A percentile compares a stretch with the other conserved stretches of the same genome.
Evolutionary conservation across 2,888 invertebrate genomes (phyloP).

Genomic region (Himalopsyche anomala): DNA sequence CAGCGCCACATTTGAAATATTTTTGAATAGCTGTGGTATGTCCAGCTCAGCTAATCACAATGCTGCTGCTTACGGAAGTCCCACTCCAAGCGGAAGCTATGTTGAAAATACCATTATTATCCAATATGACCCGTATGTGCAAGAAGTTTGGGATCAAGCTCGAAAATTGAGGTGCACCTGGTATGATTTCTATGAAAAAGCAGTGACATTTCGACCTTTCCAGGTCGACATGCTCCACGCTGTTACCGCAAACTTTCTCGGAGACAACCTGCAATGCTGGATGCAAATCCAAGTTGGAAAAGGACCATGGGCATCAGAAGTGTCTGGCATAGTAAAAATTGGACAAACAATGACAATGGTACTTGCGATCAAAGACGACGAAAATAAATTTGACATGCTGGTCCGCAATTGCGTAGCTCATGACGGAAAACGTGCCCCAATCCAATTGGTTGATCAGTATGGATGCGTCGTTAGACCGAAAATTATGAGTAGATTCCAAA

Average conservation of each 20-base stretch:
- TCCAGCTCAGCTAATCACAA: slow-evolving; percentile 94
- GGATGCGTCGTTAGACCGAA: slow-evolving; percentile 96
- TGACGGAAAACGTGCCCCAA: slow-evolving; percentile 94
- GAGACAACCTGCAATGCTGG: slow-evolving; percentile 97
- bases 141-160: slow-evolving; percentile 97
- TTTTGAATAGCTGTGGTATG: slow-evolving; percentile 95
- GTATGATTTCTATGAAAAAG: slow-evolving; percentile 97
- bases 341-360: slow-evolving; percentile 99
- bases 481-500: slow-evolving; percentile 97
- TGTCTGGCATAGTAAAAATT: slow-evolving; percentile 96
- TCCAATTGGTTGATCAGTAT: slow-evolving; percentile 94
- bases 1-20: slow-evolving; percentile 95
- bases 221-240: slow-evolving; percentile 97
- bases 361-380: slow-evolving; percentile 95
- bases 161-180: slow-evolving; percentile 94
- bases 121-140: slow-evolving; percentile 95
- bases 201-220: slow-evolving; percentile 95
- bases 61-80: slow-evolving; percentile 88
- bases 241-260: slow-evolving; percentile 95
- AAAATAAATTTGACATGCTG: slow-evolving; percentile 96
- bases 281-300: slow-evolving; percentile 98
- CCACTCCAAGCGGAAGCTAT: slow-evolving; percentile 94
- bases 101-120: slow-evolving; percentile 97
- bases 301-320: slow-evolving; percentile 98
- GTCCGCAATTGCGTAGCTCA: slow-evolving; percentile 96